Evolutionary conservation across 2,797 vertebrate genomes (phyloP).

Genomic region (Cyprinodon diabolis): DNA sequence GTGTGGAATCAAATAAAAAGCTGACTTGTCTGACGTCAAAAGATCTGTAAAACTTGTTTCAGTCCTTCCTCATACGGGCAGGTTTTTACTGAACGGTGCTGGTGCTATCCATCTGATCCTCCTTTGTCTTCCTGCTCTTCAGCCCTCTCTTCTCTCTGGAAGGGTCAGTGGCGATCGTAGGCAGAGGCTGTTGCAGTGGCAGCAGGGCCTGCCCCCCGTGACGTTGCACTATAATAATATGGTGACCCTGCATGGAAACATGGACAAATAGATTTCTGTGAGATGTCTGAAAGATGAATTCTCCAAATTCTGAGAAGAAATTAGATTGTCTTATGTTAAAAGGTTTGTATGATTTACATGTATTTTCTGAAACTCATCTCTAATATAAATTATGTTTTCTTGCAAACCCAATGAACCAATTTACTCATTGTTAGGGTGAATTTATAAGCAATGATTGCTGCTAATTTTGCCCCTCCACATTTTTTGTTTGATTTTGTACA

Average conservation of each 20-base stretch:
- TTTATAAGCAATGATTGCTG: not conserved
- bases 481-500: not conserved
- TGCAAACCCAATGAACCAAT: not conserved
- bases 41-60: constrained; percentile 43
- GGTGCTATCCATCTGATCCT: constrained; percentile 70
- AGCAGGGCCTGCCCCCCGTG: constrained; percentile 88
- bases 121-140: constrained; percentile 33
- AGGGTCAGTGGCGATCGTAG: constrained; percentile 95
- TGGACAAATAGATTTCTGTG: not conserved
- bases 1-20: constrained; percentile 46
- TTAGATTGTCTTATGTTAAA: not conserved
- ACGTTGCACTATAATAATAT: constrained; percentile 95
- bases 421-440: not conserved
- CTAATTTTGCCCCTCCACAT: not conserved
- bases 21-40: constrained; percentile 61
- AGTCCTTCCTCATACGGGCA: constrained; percentile 38
- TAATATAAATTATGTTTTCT: not conserved
- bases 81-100: constrained; percentile 64
- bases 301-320: not conserved
- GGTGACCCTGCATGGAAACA: constrained; percentile 87
- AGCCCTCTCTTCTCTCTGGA: constrained; percentile 41
- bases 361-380: not conserved
- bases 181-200: constrained; percentile 88
- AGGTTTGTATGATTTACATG: not conserved
- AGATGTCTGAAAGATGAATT: not conserved